Evolutionary conservation across 2,113 vertebrate genomes (phyloP).

Genomic region (Brachionichthys hirsutus): DNA sequence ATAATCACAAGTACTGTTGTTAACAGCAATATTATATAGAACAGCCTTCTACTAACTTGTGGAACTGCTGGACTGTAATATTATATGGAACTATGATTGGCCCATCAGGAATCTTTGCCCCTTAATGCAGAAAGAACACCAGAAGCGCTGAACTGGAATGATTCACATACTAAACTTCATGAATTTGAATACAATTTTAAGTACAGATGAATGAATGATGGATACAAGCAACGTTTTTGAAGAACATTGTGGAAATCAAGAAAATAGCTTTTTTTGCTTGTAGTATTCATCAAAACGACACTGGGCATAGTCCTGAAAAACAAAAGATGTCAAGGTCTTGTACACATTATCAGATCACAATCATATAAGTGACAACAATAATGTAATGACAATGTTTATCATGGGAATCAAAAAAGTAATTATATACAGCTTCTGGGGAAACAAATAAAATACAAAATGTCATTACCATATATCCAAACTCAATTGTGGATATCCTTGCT

Average conservation of each 20-base stretch:
- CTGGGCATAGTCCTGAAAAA: constrained; percentile 86
- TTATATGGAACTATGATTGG: no score
- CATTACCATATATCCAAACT: constrained; percentile 92
- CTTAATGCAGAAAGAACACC: constrained; percentile 4
- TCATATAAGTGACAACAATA: no score
- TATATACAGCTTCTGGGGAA: no score
- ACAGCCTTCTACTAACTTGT: constrained; percentile 5
- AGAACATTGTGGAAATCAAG: constrained; percentile 36
- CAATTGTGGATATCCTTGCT: constrained; percentile 90
- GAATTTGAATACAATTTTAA: no score
- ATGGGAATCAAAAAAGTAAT: no score
- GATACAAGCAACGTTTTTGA: no score
- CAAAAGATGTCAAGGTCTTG: background rate
- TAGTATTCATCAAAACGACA: constrained; percentile 88
- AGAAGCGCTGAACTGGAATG: constrained; percentile 41
- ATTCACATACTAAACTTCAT: background rate
- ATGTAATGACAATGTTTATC: no score
- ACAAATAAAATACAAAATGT: no score
- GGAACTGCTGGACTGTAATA: no score
- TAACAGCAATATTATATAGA: constrained; percentile 1
- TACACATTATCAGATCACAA: background rate
- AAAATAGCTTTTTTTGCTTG: constrained; percentile 76
- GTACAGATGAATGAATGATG: no score
- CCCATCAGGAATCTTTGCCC: no score
- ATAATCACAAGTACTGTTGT: constrained; percentile 1